Base-by-base conservation (phyloP, 2,113 vertebrate species). In the Ranitomeya imitator region DNA sequence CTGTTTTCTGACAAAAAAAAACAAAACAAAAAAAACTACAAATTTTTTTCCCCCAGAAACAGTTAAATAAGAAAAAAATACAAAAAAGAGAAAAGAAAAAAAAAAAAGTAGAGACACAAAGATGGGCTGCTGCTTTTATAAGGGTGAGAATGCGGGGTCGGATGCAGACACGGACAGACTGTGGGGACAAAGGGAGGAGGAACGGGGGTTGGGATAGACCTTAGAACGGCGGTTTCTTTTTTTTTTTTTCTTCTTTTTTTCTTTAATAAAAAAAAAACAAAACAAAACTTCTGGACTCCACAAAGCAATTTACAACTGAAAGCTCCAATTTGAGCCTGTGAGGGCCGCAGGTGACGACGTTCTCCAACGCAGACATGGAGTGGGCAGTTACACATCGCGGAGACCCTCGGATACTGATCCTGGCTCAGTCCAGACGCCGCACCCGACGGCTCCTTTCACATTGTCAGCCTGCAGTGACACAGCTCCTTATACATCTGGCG, bases 401-500 rank as follows among this genome's bases (percentile, higher is more conserved):
- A 80, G 79, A 57, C 79, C 79, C 55, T 52, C 23, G 13, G n/a
- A 11, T 6, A 12, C 12, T 11, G 52, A 26, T 59, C 71, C 69
- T 57, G 83, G 65, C 83, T 85, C 65, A 73, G 83, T 85, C 83
- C 82, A 21, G 81, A 54, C 61, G 45, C 45, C 18, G 8, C 18
- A 0, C 19, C 7, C 16, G 10, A 23, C 52, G 1, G 19, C 55
- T 19, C 45, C 9, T 21, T 86, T 97, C 96, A 98, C 96, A 97
- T 94, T 79, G 93, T 95, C 89, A 98, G 96, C 94, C 97, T 97
- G 95, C 97, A 97, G 94, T 97, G 96, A 95, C 97, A 97, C 85
- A 98, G 96, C 95, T 98, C 97, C 95, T 97, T 97, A 95, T 98
- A 98, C 95, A 98, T 98, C 92, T 96, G 95, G 90, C 97, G 95